phyloP scores from a whole-genome alignment of 2,888 invertebrate genomes.

The Melanotus villosus region DNA sequence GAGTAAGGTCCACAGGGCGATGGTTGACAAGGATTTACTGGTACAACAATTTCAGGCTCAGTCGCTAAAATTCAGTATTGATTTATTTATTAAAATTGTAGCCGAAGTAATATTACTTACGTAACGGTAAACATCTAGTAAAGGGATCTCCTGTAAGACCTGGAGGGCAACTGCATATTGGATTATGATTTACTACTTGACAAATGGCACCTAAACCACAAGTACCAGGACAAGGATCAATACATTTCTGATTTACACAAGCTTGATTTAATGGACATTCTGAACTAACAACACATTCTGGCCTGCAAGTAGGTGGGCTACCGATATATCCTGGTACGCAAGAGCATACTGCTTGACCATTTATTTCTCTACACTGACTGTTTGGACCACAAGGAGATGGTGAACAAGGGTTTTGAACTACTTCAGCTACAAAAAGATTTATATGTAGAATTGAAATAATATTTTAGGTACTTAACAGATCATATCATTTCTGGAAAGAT shows the following conservation, averaged over 20 bases:
- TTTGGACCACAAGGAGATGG: constrained; percentile 73
- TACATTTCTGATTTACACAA: constrained; percentile 74
- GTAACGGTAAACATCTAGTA: constrained; percentile 75
- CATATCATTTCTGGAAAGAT: too few species aligned
- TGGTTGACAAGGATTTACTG: constrained; percentile 72
- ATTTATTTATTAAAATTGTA: background rate
- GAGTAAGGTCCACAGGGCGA: constrained; percentile 88
- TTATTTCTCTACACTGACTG: constrained; percentile 71
- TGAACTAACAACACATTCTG: constrained; percentile 74
- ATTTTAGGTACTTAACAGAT: too few species aligned
- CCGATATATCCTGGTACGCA: constrained; percentile 73
- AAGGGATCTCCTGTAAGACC: constrained; percentile 77
- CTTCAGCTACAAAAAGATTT: constrained; percentile 46
- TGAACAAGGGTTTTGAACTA: constrained; percentile 68
- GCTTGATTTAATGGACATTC: constrained; percentile 72
- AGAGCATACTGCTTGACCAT: constrained; percentile 72
- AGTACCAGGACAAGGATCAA: constrained; percentile 73
- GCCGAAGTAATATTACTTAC: too few species aligned
- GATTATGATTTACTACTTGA: constrained; percentile 73
- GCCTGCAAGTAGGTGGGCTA: constrained; percentile 72
- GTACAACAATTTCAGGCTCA: constrained; percentile 65
- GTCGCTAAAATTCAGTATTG: constrained; percentile 42
- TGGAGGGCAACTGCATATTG: constrained; percentile 72
- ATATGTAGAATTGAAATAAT: background rate
- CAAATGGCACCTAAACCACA: constrained; percentile 73